These are phyloP conservation scores for Acromyrmex charruanus DNA, from an alignment of 1,140 invertebrate species.

Conservation along the genomic window DNA sequence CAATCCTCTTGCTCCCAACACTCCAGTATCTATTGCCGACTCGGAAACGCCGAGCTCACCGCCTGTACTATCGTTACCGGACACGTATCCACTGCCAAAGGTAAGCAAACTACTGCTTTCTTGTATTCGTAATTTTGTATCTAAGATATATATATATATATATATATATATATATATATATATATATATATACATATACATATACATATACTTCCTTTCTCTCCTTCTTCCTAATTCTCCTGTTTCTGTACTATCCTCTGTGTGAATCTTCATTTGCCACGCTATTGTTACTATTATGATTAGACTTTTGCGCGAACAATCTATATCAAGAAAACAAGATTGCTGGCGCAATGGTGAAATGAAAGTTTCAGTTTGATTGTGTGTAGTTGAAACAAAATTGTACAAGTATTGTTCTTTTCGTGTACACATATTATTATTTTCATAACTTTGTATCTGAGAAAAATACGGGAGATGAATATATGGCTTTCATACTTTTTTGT, in stretches of 20 bases:
- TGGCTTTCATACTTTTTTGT: constrained; percentile 20
- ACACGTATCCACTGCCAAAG: constrained; percentile 86
- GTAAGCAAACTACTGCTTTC: constrained; percentile 70
- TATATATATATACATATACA: too few species aligned
- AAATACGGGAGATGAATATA: constrained; percentile 5
- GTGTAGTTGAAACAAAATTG: constrained; percentile 22
- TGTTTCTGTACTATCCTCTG: constrained; percentile 27
- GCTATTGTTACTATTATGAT: constrained; percentile 25
- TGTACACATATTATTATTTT: constrained; percentile 26
- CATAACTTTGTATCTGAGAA: background rate
- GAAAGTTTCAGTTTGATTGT: constrained; percentile 53
- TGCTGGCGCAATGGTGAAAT: constrained; percentile 47
- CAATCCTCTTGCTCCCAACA: constrained; percentile 68
- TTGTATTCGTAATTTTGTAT: constrained; percentile 19
- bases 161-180: too few species aligned
- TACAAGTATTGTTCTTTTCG: constrained; percentile 8
- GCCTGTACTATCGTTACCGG: constrained; percentile 84
- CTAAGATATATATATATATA: background rate
- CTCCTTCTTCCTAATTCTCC: background rate
- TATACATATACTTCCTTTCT: background rate
- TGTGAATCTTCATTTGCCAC: constrained; percentile 48
- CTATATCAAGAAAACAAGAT: background rate
- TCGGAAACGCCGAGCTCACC: constrained; percentile 83
- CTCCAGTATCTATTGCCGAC: constrained; percentile 73
- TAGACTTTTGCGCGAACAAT: constrained; percentile 35